phyloP scores from a whole-genome alignment of 2,888 invertebrate species.

The Pinctada fucata region DNA sequence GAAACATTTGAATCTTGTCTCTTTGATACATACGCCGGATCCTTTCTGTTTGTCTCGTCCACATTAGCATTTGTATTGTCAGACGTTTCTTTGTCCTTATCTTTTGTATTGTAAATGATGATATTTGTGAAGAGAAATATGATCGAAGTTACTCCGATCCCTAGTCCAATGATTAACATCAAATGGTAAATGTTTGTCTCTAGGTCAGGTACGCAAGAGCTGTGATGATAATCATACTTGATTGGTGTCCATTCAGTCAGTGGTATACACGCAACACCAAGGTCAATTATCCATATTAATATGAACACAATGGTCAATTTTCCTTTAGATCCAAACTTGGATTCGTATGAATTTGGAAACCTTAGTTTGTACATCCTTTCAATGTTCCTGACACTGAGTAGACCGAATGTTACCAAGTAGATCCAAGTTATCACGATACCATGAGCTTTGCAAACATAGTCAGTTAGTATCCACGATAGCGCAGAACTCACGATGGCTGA shows the following conservation, averaged over 20 bases:
- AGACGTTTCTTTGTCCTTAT: background rate
- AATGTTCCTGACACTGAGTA: constrained; percentile 7
- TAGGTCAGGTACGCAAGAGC: constrained; percentile 4
- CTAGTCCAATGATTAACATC: constrained; percentile 5
- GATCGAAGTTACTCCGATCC: constrained; percentile 15
- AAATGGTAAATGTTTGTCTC: constrained; percentile 10
- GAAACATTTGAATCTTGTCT: background rate
- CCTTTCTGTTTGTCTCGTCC: background rate
- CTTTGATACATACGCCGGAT: background rate
- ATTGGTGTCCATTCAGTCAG: constrained; percentile 13
- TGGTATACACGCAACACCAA: constrained; percentile 10
- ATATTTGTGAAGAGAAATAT: constrained; percentile 7
- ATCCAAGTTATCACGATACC: constrained; percentile 15
- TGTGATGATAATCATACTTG: constrained; percentile 16
- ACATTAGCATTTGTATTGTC: background rate
- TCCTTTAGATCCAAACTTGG: constrained; percentile 3
- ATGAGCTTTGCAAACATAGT: constrained; percentile 11
- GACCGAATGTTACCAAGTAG: constrained; percentile 12
- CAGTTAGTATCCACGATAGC: constrained; percentile 10
- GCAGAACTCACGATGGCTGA: constrained; percentile 8
- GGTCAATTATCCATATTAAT: constrained; percentile 16
- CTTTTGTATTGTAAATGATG: background rate
- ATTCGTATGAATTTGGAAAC: background rate
- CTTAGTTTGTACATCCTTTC: constrained; percentile 11
- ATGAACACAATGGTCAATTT: background rate